phyloP scores from a whole-genome alignment of 2,888 invertebrate genomes.

The Andrena bicolor region DNA sequence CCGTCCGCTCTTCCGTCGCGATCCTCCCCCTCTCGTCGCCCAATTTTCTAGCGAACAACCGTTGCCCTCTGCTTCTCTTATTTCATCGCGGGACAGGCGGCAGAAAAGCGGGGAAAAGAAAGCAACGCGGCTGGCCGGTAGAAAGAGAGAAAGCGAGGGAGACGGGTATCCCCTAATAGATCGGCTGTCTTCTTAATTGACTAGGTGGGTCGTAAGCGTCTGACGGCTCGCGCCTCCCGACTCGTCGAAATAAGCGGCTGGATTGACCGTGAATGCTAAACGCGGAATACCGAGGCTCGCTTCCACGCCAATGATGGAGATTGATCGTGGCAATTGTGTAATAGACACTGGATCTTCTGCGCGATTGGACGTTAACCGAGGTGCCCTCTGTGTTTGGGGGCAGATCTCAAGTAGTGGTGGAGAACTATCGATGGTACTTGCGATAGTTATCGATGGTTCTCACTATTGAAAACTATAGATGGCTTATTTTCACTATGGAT shows the following conservation, averaged over 20 bases:
- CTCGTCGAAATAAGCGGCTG: slow-evolving; percentile 62
- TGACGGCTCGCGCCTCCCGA: slow-evolving; percentile 71
- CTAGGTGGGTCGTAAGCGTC: slow-evolving; percentile 79
- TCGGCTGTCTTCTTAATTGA: slow-evolving; percentile 84
- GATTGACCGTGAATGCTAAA: slow-evolving; percentile 63
- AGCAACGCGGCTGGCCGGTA: neutral
- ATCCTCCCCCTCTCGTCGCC: slow-evolving; percentile 28
- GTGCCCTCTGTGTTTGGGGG: neutral
- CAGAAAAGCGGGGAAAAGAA: slow-evolving; percentile 43
- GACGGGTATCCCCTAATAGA: slow-evolving; percentile 79
- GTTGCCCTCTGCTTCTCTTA: slow-evolving; percentile 22
- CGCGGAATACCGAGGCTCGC: slow-evolving; percentile 61
- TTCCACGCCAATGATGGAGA: slow-evolving; percentile 46
- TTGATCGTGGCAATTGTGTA: slow-evolving; percentile 58
- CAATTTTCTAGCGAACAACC: slow-evolving; percentile 29
- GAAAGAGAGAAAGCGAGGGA: slow-evolving; percentile 15
- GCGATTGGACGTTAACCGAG: slow-evolving; percentile 1
- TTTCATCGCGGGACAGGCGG: slow-evolving; percentile 37
- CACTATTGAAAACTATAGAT: no score
- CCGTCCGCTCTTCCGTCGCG: neutral
- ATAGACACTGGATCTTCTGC: slow-evolving; percentile 37
- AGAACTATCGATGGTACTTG: no score
- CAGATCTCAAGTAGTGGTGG: neutral
- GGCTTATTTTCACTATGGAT: no score
- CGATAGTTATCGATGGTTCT: no score